A percentile compares a stretch with the other conserved stretches of the same genome.
Evolutionary conservation across 2,888 invertebrate genomes (phyloP).

Genomic region (Laothoe populi): DNA sequence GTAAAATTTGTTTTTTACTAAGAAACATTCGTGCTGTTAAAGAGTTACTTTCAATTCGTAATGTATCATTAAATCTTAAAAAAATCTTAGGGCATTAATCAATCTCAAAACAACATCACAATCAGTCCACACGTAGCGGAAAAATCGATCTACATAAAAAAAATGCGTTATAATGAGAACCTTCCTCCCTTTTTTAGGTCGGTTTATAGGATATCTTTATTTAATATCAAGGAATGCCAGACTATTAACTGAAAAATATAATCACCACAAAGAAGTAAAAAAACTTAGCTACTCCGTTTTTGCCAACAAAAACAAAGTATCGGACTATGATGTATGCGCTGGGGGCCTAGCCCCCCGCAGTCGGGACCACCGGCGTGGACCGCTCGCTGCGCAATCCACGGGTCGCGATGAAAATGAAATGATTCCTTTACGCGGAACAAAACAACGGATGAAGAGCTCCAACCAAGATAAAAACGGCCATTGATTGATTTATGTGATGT

Average conservation of each 20-base stretch:
- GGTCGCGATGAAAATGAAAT: constrained; percentile 22
- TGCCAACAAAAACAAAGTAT: constrained; percentile 21
- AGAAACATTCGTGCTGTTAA: too few relatives aligned
- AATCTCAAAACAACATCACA: too few relatives aligned
- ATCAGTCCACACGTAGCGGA: too few relatives aligned
- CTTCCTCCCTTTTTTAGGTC: too few relatives aligned
- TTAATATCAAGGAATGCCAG: not conserved
- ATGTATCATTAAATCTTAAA: too few relatives aligned
- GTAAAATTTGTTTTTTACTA: too few relatives aligned
- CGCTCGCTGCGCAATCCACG: constrained; percentile 43
- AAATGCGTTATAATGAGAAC: too few relatives aligned
- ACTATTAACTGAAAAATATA: not conserved
- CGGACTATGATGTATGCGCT: constrained; percentile 21
- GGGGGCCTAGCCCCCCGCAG: constrained; percentile 44
- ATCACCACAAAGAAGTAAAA: constrained; percentile 1
- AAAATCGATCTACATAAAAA: too few relatives aligned
- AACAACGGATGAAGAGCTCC: constrained; percentile 16
- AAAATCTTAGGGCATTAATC: too few relatives aligned
- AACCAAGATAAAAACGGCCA: constrained; percentile 8
- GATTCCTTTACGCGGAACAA: constrained; percentile 24
- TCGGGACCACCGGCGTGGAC: constrained; percentile 54
- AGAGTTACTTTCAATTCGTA: too few relatives aligned
- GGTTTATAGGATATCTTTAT: not conserved
- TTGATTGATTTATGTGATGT: constrained; percentile 19
- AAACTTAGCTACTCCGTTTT: constrained; percentile 15